Base-by-base conservation (phyloP, 2,888 invertebrate genomes). In the Sarcophaga caerulescens region DNA sequence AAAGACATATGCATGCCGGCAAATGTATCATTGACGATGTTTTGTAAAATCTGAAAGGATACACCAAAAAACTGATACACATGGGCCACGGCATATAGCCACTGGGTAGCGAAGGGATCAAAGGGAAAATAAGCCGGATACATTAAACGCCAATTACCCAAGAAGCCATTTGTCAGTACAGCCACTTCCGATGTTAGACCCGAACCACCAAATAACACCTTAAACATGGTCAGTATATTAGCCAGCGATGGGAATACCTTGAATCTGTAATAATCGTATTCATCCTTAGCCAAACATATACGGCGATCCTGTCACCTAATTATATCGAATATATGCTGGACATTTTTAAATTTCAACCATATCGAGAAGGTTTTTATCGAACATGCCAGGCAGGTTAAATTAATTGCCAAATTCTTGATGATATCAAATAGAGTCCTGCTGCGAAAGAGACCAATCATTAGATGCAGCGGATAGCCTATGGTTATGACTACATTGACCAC, bases 91-190 rank as follows among this genome's bases (percentile, higher is more conserved):
- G 52, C 21, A 52, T 87, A 88, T 1, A 77, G 71, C 21, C 35
- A n/a, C 3, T 25, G 25, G 0, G 80, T 75, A 59, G 47, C 66
- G 14, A 47, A 66, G 4, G 66, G 60, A 70, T 88, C 84, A 25
- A 88, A 85, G 1, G 88, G 88, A 74, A 87, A 85, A 81, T 85
- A 88, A 0, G 73, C 88, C 14, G 88, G 85, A 60, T 88, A 89
- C 79, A 89, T 70, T 52, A 88, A 73, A 10, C 59, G 68, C 81
- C 88, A 84, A 6, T 84, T 81, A n/a, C 70, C 60, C 12, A 66
- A 10, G 14, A 86, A 19, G n/a, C 84, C 86, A 45, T 25, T 65
- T 47, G 79, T 35, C 1, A 89, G 19, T 1, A 84, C 81, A 17
- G 89, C 79, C 4, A 87, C 19, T 25, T 88, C 88, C 3, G 80